phyloP scores from a whole-genome alignment of 2,113 vertebrate genomes.

The Ceuthmochares aereus region DNA sequence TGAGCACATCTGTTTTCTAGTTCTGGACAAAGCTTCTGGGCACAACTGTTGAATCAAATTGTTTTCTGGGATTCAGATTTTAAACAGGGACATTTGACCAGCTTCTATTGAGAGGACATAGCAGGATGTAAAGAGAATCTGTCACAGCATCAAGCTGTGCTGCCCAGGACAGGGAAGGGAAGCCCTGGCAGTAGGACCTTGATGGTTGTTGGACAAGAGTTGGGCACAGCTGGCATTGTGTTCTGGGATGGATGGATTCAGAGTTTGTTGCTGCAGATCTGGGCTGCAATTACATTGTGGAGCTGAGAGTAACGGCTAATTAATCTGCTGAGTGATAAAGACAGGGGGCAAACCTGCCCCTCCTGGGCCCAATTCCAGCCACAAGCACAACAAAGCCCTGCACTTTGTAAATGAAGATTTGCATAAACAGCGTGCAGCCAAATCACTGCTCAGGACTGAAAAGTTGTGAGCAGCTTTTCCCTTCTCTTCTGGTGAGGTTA shows the following conservation, averaged over 20 bases:
- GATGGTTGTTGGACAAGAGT: background rate
- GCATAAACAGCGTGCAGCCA: rapidly evolving
- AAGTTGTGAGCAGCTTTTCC: background rate
- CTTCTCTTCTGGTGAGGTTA: background rate
- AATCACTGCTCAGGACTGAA: background rate
- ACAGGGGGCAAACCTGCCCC: background rate
- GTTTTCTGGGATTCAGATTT: background rate
- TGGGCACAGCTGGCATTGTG: constrained; percentile 2
- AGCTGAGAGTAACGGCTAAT: background rate
- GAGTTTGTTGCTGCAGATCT: background rate
- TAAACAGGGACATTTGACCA: background rate
- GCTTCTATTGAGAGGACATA: background rate
- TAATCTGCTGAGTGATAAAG: background rate
- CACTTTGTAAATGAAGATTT: background rate
- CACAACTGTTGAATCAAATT: rapidly evolving
- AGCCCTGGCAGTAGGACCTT: background rate
- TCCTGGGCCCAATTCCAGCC: background rate
- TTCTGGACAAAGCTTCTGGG: background rate
- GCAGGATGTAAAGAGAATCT: background rate
- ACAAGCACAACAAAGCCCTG: background rate
- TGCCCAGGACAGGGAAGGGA: background rate
- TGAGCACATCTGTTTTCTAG: background rate
- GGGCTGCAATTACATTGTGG: background rate
- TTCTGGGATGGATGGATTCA: background rate
- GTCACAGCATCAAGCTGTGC: background rate